These are phyloP conservation scores for Setophaga kirtlandii DNA, from an alignment of 2,113 vertebrate species.

Conservation along the genomic window DNA sequence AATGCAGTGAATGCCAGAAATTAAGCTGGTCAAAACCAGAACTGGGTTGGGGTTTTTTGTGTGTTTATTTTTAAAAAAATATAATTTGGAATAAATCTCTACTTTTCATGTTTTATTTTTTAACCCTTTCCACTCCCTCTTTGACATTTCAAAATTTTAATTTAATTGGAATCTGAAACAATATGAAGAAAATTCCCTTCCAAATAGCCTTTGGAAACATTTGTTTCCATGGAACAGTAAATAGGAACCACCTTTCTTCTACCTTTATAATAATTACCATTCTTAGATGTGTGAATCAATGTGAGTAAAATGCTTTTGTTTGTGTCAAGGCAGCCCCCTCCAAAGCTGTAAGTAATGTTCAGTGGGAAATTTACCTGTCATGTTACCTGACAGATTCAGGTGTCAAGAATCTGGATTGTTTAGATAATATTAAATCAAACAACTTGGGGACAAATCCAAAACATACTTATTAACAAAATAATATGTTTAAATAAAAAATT, in stretches of 20 bases:
- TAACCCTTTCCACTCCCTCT: background rate
- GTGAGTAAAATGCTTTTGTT: background rate
- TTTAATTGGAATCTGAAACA: background rate
- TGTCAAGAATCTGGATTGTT: background rate
- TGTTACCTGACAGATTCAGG: background rate
- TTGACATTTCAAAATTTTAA: background rate
- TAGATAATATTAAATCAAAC: background rate
- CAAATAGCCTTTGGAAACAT: background rate
- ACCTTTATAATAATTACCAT: background rate
- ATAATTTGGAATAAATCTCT: background rate
- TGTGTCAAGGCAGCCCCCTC: background rate
- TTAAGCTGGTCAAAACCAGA: background rate
- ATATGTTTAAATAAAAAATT: background rate
- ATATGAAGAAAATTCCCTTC: background rate
- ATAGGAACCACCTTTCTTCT: background rate
- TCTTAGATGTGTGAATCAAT: background rate
- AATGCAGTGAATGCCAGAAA: background rate
- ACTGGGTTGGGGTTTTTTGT: background rate
- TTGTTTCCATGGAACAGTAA: background rate
- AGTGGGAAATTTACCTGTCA: background rate
- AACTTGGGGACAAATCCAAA: background rate
- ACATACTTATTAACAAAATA: background rate
- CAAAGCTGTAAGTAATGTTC: background rate
- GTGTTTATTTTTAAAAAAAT: background rate
- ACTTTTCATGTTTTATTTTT: background rate